Base-by-base conservation (phyloP, 2,797 vertebrate genomes). In the Heliangelus exortis region DNA sequence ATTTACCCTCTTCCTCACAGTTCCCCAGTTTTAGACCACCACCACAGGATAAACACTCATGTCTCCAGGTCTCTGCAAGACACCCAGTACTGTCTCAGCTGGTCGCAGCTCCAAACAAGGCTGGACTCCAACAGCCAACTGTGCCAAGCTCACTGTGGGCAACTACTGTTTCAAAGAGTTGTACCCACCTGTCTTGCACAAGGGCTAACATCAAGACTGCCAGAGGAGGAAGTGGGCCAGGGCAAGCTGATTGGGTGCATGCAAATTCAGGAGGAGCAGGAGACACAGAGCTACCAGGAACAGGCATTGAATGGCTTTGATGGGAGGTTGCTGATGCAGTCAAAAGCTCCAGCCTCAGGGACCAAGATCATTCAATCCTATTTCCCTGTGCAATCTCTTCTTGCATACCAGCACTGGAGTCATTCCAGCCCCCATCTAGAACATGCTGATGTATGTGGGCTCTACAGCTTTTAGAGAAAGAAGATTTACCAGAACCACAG, bases 321-420 rank as follows among this genome's bases (percentile, higher is more conserved):
- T 58, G 45, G 84, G 93, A 94, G 85, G 92, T 92, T 89, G 92
- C 34, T 0, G 1, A 66, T 23, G 71, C 92, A 89, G 69, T 63
- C 69, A 86, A 88, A 72, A 92, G 59, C 79, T 84, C 62, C 95
- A 92, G 87, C 92, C 92, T 41, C 81, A 91, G 76, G 89, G 91
- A 75, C 79, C 71, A 87, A 28, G 51, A 84, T 26, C 58, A 71
- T 39, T 76, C 55, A 71, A 29, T 75, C 20, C 58, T 28, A 67
- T 57, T 75, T 77, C 72, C 68, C 80, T 19, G 29, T 43, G 50
- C 61, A 54, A 59, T 36, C 79, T 41, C 71, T 34, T 69, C 58
- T 82, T 63, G 87, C 72, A 87, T 29, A 33, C 14, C 47, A 71
- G 33, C 74, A 83, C 0, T 0, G 47, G 26, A 82, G 12, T 34